Evolutionary conservation across 2,888 invertebrate species (phyloP), one percentile per base, ranked within the genome.

Genomic region (Zelleria hepariella): DNA sequence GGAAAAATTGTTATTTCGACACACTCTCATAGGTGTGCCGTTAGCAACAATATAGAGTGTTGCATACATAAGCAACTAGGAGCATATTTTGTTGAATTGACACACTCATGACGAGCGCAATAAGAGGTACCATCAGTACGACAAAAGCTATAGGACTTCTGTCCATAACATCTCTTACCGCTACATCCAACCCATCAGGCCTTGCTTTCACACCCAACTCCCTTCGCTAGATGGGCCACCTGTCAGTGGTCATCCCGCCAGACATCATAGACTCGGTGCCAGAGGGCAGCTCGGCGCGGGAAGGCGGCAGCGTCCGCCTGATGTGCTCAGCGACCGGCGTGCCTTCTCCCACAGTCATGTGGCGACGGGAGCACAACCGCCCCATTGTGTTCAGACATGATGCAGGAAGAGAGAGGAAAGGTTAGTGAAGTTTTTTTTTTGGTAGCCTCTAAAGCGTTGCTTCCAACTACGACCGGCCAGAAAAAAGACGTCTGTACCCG

Each of bases 181-280:
- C n/a, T n/a, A n/a, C n/a, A n/a, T n/a, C n/a, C n/a, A n/a, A n/a
- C n/a, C n/a, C n/a, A n/a, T n/a, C n/a, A n/a, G n/a, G n/a, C n/a
- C n/a, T n/a, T n/a, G n/a, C n/a, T n/a, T n/a, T 18, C 2, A 49
- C 21, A 23, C 8, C 24, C 3, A 23, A 21, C 8, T 54, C 18
- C 15, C 21, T 8, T 5, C 21, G 62, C 42, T 84, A 96, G 96
- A 95, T 95, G 90, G 97, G 96, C 63, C 92, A 93, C 73, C 90
- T 97, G 73, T 94, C 95, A 76, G 96, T 97, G 65, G 94, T 95
- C 62, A 94, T 96, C 70, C 95, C 96, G 10, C 96, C 96, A 58
- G 96, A 96, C 80, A 96, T 96, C 67, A 89, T 95, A 66, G 94
- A 95, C 80, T 93, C 94, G 60, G 93, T 94, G 66, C 74, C 93